A percentile compares a stretch with the other conserved stretches of the same genome.
These are phyloP conservation scores for Magallana angulata DNA, from an alignment of 1,140 invertebrate species.

Conservation along the genomic window DNA sequence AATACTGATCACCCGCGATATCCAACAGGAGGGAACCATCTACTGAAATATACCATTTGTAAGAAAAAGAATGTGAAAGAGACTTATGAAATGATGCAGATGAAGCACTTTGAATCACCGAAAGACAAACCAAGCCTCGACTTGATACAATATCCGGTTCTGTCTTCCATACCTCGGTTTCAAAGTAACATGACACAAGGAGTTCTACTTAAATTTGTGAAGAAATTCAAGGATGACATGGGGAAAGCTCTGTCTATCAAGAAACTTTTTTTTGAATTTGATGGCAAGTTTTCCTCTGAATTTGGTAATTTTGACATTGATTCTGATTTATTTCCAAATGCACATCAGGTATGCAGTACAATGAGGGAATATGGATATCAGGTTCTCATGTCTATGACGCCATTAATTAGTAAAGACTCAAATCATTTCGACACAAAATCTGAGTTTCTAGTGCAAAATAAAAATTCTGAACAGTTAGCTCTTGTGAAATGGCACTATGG, in stretches of 20 bases:
- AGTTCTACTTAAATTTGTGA: slow-evolving; percentile 85
- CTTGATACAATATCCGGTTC: slow-evolving; percentile 89
- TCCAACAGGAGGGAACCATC: slow-evolving; percentile 44
- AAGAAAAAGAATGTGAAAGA: slow-evolving; percentile 63
- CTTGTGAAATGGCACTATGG: slow-evolving; percentile 43
- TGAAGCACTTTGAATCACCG: slow-evolving; percentile 63
- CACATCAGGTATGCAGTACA: slow-evolving; percentile 82
- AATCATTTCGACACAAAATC: slow-evolving; percentile 51
- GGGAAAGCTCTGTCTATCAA: slow-evolving; percentile 53
- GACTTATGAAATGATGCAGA: slow-evolving; percentile 63
- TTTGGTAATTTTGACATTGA: slow-evolving; percentile 90
- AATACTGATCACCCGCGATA: slow-evolving; percentile 55
- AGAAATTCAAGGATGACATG: slow-evolving; percentile 84
- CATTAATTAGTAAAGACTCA: slow-evolving; percentile 82
- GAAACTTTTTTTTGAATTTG: slow-evolving; percentile 91
- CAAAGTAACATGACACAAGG: slow-evolving; percentile 84
- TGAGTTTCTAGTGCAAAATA: slow-evolving; percentile 47
- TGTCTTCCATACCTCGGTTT: slow-evolving; percentile 93
- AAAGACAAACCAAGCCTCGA: slow-evolving; percentile 83
- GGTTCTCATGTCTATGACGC: slow-evolving; percentile 92
- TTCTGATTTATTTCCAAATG: slow-evolving; percentile 86
- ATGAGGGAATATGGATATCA: slow-evolving; percentile 85
- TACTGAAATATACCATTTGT: slow-evolving; percentile 71
- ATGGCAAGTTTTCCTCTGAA: slow-evolving; percentile 92
- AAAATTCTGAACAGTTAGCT: background rate